A percentile compares a stretch with the other conserved stretches of the same genome.
Evolutionary conservation across 1,140 invertebrate species (phyloP).

Genomic region (Halyomorpha halys): DNA sequence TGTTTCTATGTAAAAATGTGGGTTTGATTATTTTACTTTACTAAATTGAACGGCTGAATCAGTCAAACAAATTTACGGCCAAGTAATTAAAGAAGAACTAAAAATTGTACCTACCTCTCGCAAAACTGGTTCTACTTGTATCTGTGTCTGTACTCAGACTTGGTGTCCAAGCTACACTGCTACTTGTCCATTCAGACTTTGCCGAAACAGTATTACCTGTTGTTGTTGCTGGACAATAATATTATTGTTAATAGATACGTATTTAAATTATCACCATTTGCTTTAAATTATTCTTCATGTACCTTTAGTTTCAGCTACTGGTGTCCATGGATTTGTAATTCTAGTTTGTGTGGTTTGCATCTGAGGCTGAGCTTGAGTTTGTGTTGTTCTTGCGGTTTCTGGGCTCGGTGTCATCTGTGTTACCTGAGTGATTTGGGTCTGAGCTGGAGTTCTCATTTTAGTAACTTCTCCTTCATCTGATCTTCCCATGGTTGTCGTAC

Average conservation of each 20-base stretch:
- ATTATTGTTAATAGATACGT: neutral
- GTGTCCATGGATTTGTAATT: conserved; percentile 23
- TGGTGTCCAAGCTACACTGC: conserved; percentile 8
- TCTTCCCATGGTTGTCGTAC: conserved; percentile 28
- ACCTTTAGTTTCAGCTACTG: conserved; percentile 3
- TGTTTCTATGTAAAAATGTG: no score
- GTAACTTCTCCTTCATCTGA: neutral
- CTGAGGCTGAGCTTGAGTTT: conserved; percentile 7
- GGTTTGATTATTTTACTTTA: no score
- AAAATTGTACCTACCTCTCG: conserved; percentile 16
- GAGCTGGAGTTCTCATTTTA: neutral
- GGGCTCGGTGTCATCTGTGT: neutral
- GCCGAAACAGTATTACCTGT: neutral
- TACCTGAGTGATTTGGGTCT: neutral
- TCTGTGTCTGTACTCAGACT: conserved; percentile 14
- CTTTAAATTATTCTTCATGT: neutral
- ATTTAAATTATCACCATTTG: no score
- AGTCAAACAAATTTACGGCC: no score
- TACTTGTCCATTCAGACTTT: conserved; percentile 2
- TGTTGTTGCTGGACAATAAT: neutral
- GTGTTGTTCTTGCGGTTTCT: neutral
- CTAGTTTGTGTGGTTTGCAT: conserved; percentile 36
- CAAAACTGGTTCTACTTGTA: conserved; percentile 4
- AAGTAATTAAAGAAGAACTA: no score
- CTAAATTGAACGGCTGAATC: no score